Conservation (phyloP, 2,113 vertebrate genomes). For the Corythoichthys haematopterus region DNA sequence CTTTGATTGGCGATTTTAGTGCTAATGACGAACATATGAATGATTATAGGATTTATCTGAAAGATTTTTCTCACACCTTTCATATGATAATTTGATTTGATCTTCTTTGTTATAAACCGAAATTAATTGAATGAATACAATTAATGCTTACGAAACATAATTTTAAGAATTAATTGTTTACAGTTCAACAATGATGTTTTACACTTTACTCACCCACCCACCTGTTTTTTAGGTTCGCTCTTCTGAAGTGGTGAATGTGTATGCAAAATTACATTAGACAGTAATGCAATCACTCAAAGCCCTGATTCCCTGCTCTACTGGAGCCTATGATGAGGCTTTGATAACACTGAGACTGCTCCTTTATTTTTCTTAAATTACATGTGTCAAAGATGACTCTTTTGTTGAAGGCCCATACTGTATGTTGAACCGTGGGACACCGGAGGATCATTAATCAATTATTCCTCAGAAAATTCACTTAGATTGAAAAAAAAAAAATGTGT, state of each 20-base stretch:
- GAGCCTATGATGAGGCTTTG: slow-evolving; percentile 76
- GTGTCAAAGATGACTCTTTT: slow-evolving; percentile 67
- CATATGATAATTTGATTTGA: slow-evolving; percentile 34
- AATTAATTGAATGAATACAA: not conserved
- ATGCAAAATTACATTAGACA: slow-evolving; percentile 72
- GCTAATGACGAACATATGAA: slow-evolving; percentile 79
- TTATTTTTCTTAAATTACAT: slow-evolving; percentile 74
- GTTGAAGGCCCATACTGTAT: slow-evolving; percentile 32
- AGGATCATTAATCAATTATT: slow-evolving; percentile 14
- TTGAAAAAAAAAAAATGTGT: not conserved
- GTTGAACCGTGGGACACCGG: slow-evolving; percentile 26
- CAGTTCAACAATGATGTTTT: slow-evolving; percentile 12
- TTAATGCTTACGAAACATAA: too few species aligned
- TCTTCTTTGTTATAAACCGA: slow-evolving; percentile 44
- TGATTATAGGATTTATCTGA: slow-evolving; percentile 55
- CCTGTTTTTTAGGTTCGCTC: slow-evolving; percentile 3
- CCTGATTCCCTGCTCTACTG: slow-evolving; percentile 73
- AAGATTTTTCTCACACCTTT: slow-evolving; percentile 16
- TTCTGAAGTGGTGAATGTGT: slow-evolving; percentile 56
- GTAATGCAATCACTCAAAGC: slow-evolving; percentile 75
- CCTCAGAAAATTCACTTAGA: not conserved
- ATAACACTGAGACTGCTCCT: slow-evolving; percentile 60
- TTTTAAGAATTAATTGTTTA: slow-evolving; percentile 16
- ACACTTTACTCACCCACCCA: slow-evolving; percentile 24
- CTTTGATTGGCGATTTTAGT: slow-evolving; percentile 81